Base-by-base conservation (phyloP, 1,140 invertebrate species). In the Propsilocerus akamusi region DNA sequence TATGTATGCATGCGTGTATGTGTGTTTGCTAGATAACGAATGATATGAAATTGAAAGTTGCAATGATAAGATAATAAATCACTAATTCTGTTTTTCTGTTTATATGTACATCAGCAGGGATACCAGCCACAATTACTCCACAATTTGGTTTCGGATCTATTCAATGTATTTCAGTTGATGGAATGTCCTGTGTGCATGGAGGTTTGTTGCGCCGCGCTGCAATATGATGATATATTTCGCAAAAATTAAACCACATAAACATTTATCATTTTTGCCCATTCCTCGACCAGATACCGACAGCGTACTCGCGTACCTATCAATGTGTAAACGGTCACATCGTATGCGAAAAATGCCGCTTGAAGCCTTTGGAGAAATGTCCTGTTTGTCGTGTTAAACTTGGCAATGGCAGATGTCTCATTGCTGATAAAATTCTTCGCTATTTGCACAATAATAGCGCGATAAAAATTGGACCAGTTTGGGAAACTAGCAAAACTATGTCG, bases 271-370 rank as follows among this genome's bases (percentile, higher is more conserved):
- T n/a, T 12, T 41, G 52, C 77, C 72, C 30, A 73, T 77, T 24
- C 53, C 65, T 20, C 72, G 77, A 2, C 78, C 78, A 3, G 72
- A 73, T 0, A 72, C 34, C 34, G 4, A 4, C 12, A 20, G 17
- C 34, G 22, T 6, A 4, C 17, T 22, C 34, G 14, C 22, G 10
- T 20, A 41, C 34, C 17, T 41, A 73, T 46, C 77, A 80, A 57
- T 81, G 79, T 54, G 73, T 77, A 30, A 76, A 80, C 51, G 78
- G 77, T 7, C 78, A 80, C 52, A 64, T 80, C 12, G 62, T 80
- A 3, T 81, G 78, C 54, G 68, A 72, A 4, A 62, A 68, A 32
- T 80, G 78, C 55, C 68, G 76, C 47, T 59, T 69, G 5, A 74
- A 72, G 53, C 17, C 22, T 41, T 69, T 73, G 2, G 64, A 72